phyloP scores from a whole-genome alignment of 2,888 invertebrate species.

The Limenitis camilla region DNA sequence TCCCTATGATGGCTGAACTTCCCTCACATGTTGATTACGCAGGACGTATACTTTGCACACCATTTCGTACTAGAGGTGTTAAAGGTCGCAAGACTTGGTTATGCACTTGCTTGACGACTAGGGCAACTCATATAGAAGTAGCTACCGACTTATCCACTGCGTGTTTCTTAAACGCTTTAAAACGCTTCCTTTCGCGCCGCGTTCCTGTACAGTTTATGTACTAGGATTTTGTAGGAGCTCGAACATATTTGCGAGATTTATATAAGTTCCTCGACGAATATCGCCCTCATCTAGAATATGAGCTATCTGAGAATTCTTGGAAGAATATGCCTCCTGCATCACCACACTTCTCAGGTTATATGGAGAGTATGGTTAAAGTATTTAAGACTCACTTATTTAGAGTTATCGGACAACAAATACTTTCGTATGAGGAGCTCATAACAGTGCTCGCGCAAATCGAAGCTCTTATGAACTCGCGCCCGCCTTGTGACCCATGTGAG shows the following conservation, averaged over 20 bases:
- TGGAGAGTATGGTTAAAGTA: constrained; percentile 8
- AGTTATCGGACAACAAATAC: constrained; percentile 9
- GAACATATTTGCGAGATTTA: constrained; percentile 4
- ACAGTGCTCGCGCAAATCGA: constrained; percentile 19
- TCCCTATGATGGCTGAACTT: constrained; percentile 13
- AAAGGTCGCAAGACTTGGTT: constrained; percentile 10
- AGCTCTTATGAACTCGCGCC: neutral
- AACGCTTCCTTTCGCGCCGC: constrained; percentile 21
- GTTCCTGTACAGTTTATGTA: constrained; percentile 15
- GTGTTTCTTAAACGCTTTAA: constrained; percentile 19
- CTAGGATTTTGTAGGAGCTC: constrained; percentile 18
- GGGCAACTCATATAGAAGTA: constrained; percentile 19
- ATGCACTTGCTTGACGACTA: constrained; percentile 15
- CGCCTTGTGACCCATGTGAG: neutral
- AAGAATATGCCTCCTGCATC: constrained; percentile 3
- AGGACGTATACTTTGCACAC: constrained; percentile 12
- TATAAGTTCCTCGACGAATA: constrained; percentile 4
- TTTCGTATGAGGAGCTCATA: constrained; percentile 11
- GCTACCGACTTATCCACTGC: constrained; percentile 17
- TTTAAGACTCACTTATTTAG: constrained; percentile 9
- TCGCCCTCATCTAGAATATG: constrained; percentile 1
- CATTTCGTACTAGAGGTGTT: constrained; percentile 9
- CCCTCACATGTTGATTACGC: constrained; percentile 13
- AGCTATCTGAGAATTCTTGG: constrained; percentile 9
- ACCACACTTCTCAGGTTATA: constrained; percentile 8